These are phyloP conservation scores for Pteruthius melanotis DNA, from an alignment of 2,113 vertebrate genomes.

Conservation along the genomic window DNA sequence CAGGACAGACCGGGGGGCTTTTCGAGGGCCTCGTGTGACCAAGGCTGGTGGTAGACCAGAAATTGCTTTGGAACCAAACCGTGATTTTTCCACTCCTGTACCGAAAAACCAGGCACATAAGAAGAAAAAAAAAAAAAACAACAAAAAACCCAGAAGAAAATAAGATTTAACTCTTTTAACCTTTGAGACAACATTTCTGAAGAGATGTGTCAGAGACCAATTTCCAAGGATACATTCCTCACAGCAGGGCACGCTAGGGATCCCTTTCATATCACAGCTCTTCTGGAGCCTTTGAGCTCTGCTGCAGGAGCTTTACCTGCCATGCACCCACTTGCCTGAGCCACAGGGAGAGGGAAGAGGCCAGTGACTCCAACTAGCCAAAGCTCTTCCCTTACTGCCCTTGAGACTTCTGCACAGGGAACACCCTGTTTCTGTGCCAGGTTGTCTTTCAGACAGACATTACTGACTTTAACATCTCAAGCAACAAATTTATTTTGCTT, in stretches of 20 bases:
- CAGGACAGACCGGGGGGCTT: neutral
- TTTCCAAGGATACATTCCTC: neutral
- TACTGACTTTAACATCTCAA: neutral
- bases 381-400: neutral
- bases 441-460: neutral
- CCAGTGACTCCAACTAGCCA: neutral
- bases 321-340: neutral
- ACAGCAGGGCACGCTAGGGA: neutral
- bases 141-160: neutral
- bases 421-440: neutral
- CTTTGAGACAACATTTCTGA: neutral
- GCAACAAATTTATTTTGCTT: neutral
- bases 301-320: neutral
- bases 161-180: neutral
- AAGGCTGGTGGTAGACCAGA: neutral
- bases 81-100: neutral
- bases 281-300: neutral
- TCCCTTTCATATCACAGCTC: neutral
- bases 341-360: neutral
- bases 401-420: neutral
- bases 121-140: neutral
- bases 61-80: no score
- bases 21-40: rapidly evolving
- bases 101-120: neutral
- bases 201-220: neutral